Percentiles rank a stretch among this genome's conserved stretches.
Evolutionary conservation across 2,888 invertebrate genomes (phyloP).

Genomic region (Glyphotaelius pellucidus): DNA sequence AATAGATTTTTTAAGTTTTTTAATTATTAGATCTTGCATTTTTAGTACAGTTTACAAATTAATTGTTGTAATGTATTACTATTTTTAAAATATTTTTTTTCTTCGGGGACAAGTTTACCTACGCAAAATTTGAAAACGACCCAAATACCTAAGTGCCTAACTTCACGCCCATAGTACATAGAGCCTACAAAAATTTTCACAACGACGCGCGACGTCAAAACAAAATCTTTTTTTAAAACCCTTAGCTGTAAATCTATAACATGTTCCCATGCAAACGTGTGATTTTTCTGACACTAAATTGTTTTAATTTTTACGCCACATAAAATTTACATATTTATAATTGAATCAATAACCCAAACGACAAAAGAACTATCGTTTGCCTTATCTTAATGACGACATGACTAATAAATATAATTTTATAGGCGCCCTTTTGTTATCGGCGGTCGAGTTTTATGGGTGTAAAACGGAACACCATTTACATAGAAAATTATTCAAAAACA

Average conservation of each 20-base stretch:
- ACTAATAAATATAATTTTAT: slow-evolving; percentile 60
- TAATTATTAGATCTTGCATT: too few species aligned
- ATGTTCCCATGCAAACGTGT: background rate
- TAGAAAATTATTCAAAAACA: slow-evolving; percentile 45
- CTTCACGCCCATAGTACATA: background rate
- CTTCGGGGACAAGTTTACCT: too few species aligned
- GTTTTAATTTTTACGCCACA: slow-evolving; percentile 6
- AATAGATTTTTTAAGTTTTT: too few species aligned
- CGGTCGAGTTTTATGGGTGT: slow-evolving; percentile 43
- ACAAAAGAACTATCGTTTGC: slow-evolving; percentile 47
- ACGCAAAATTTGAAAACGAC: too few species aligned
- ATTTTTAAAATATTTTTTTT: too few species aligned
- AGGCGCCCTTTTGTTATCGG: slow-evolving; percentile 51
- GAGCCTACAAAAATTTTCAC: background rate
- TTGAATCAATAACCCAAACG: slow-evolving; percentile 44
- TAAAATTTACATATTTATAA: slow-evolving; percentile 50
- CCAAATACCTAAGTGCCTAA: too few species aligned
- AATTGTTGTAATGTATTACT: too few species aligned
- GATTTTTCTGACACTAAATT: background rate
- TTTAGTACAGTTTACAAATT: too few species aligned
- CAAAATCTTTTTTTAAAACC: background rate
- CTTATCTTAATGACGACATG: slow-evolving; percentile 61
- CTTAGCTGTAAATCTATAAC: background rate
- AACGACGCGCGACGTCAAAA: background rate
- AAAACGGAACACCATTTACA: slow-evolving; percentile 42